phyloP scores from a whole-genome alignment of 2,888 invertebrate genomes.

The Asteroscopus sphinx region DNA sequence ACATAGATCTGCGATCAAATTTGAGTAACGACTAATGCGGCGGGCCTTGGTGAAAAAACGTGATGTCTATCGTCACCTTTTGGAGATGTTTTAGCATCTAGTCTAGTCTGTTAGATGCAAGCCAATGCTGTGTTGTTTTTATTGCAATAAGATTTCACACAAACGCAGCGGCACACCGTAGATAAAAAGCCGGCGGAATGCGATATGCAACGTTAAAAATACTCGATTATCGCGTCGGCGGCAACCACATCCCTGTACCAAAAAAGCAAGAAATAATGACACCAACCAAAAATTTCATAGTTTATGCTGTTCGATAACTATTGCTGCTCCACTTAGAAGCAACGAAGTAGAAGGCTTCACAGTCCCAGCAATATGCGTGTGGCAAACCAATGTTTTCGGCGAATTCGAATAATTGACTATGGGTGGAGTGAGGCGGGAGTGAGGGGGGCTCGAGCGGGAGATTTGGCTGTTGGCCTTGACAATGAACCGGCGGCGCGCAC shows the following conservation, averaged over 20 bases:
- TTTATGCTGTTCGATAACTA: conserved; percentile 63
- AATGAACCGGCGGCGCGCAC: conserved; percentile 88
- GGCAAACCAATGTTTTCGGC: conserved; percentile 74
- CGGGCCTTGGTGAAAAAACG: conserved; percentile 57
- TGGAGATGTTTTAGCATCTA: conserved; percentile 52
- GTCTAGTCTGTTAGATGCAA: conserved; percentile 53
- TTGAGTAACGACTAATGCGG: conserved; percentile 46
- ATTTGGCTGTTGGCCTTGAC: conserved; percentile 89
- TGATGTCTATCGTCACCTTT: conserved; percentile 45
- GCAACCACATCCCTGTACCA: conserved; percentile 64
- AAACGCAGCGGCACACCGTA: conserved; percentile 61
- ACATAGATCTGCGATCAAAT: conserved; percentile 61
- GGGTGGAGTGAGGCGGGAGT: conserved; percentile 73
- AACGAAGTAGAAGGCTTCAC: conserved; percentile 58
- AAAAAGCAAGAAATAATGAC: conserved; percentile 58
- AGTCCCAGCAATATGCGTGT: conserved; percentile 69
- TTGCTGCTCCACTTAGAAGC: conserved; percentile 66
- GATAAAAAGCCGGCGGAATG: conserved; percentile 75
- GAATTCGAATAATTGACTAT: conserved; percentile 80
- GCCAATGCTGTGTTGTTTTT: conserved; percentile 58
- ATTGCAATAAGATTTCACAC: conserved; percentile 61
- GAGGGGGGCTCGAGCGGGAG: conserved; percentile 82
- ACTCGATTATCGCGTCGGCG: conserved; percentile 76
- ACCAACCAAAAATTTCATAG: conserved; percentile 53
- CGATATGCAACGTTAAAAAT: conserved; percentile 80